phyloP scores from a whole-genome alignment of 2,113 vertebrate genomes.

The Oryzias melastigma region DNA sequence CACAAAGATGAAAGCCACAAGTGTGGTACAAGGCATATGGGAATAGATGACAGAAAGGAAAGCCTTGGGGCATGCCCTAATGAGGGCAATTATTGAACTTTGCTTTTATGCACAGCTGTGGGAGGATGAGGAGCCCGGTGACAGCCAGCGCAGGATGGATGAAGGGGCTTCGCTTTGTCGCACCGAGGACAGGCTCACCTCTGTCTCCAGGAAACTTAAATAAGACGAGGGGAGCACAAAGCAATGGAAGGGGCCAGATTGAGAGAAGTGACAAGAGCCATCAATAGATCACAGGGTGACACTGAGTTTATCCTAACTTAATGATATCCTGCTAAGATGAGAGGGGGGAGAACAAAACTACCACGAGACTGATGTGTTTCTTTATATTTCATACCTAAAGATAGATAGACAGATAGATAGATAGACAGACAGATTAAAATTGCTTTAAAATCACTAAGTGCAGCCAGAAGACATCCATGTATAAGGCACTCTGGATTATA shows the following conservation, averaged over 20 bases:
- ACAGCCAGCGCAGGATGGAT: conserved; percentile 22
- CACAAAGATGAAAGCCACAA: conserved; percentile 55
- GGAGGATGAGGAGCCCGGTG: conserved; percentile 17
- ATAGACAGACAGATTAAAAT: no score
- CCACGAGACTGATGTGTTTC: neutral
- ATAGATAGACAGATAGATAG: no score
- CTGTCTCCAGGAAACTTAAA: conserved; percentile 24
- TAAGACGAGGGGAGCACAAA: conserved; percentile 6
- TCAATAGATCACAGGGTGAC: conserved; percentile 45
- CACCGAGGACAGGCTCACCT: conserved; percentile 55
- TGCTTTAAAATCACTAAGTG: no score
- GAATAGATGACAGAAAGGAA: conserved; percentile 61
- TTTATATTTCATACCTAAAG: neutral
- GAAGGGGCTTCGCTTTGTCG: conserved; percentile 35
- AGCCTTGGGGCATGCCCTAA: conserved; percentile 55
- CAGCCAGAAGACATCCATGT: no score
- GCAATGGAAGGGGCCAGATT: conserved; percentile 44
- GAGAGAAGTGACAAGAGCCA: conserved; percentile 50
- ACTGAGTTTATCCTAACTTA: conserved; percentile 38
- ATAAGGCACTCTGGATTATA: no score
- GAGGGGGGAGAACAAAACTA: conserved; percentile 5
- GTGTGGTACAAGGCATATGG: conserved; percentile 45
- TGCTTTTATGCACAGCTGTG: conserved; percentile 4
- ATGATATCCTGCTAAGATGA: conserved; percentile 32
- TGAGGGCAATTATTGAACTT: conserved; percentile 66